A percentile compares a stretch with the other conserved stretches of the same genome.
Evolutionary conservation across 2,888 invertebrate genomes (phyloP).

Genomic region (Toxonevra muliebris): DNA sequence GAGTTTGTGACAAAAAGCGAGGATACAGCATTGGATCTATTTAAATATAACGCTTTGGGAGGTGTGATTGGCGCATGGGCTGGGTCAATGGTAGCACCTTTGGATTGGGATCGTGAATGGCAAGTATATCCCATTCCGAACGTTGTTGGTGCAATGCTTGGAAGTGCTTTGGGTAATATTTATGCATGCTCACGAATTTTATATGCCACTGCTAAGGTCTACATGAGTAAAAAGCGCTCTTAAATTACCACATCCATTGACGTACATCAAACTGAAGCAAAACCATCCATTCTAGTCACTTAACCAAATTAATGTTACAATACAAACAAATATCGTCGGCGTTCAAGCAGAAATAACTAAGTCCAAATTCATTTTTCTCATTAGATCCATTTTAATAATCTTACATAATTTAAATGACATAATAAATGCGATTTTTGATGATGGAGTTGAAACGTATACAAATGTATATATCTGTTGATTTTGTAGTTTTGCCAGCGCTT

Average conservation of each 20-base stretch:
- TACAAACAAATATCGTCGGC: too few relatives aligned
- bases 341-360: too few relatives aligned
- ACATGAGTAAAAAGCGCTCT: conserved; percentile 56
- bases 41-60: conserved; percentile 62
- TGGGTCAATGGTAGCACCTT: conserved; percentile 81
- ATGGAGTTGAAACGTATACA: too few relatives aligned
- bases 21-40: conserved; percentile 60
- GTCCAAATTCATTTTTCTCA: too few relatives aligned
- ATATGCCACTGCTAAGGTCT: conserved; percentile 58
- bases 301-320: too few relatives aligned
- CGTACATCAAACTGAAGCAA: too few relatives aligned
- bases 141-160: conserved; percentile 70
- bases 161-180: conserved; percentile 68
- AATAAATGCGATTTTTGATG: too few relatives aligned
- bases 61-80: conserved; percentile 78
- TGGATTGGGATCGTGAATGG: conserved; percentile 90
- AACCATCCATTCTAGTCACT: too few relatives aligned
- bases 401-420: too few relatives aligned
- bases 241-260: conserved; percentile 13
- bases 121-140: conserved; percentile 79
- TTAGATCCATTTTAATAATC: too few relatives aligned
- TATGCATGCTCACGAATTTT: conserved; percentile 61
- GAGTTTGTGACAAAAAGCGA: conserved; percentile 61
- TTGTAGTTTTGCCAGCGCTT: too few relatives aligned
- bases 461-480: too few relatives aligned